phyloP scores from a whole-genome alignment of 92 coral and sea anemone species.

The Ricordea florida region DNA sequence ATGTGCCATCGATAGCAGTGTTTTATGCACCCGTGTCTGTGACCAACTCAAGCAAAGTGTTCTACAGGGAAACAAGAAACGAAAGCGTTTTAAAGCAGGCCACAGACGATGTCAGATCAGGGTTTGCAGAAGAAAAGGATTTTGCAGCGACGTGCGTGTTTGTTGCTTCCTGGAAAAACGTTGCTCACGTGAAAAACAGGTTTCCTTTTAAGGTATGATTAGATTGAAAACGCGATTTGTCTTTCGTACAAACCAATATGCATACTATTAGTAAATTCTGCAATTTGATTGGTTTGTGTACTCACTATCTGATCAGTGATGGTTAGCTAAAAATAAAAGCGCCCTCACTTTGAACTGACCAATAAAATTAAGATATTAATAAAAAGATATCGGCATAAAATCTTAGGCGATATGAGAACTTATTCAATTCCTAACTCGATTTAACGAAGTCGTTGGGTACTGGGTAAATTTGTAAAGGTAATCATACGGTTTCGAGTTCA shows the following conservation, averaged over 20 bases:
- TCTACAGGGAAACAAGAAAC: slow-evolving; percentile 71
- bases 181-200: slow-evolving; percentile 52
- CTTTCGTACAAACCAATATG: too few relatives aligned
- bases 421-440: too few relatives aligned
- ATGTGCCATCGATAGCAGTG: slow-evolving; percentile 68
- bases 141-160: slow-evolving; percentile 79
- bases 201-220: slow-evolving; percentile 50
- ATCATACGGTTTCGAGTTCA: too few relatives aligned
- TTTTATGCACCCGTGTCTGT: slow-evolving; percentile 67
- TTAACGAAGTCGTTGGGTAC: too few relatives aligned
- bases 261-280: too few relatives aligned
- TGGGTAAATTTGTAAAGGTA: too few relatives aligned
- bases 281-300: too few relatives aligned
- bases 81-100: slow-evolving; percentile 53
- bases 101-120: slow-evolving; percentile 66
- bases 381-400: too few relatives aligned
- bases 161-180: slow-evolving; percentile 83
- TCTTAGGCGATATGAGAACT: too few relatives aligned
- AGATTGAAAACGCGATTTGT: background rate
- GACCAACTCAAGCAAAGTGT: slow-evolving; percentile 35
- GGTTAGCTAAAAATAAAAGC: too few relatives aligned
- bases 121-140: slow-evolving; percentile 50
- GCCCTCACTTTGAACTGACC: background rate
- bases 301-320: too few relatives aligned
- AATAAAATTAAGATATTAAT: too few relatives aligned